Evolutionary conservation across 35 echinoderm and acorn worm genomes (phyloP).

Genomic region (Holothuria glaberrima): DNA sequence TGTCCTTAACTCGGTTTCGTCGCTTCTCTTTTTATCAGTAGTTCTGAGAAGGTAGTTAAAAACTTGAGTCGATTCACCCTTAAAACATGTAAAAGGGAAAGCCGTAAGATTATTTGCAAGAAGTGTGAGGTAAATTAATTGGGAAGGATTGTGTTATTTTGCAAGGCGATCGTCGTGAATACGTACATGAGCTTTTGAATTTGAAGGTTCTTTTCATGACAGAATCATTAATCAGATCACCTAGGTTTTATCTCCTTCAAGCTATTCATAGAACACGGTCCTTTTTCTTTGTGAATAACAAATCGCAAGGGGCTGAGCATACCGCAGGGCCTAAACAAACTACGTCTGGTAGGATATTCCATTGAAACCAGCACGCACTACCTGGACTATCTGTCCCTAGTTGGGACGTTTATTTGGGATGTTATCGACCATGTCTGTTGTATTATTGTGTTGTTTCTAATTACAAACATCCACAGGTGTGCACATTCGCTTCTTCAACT

Average conservation of each 20-base stretch:
- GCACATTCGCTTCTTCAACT: too few species aligned
- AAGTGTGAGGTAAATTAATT: slow-evolving; percentile 16
- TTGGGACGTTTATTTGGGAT: too few species aligned
- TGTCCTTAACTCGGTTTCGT: not conserved
- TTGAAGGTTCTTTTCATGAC: slow-evolving; percentile 1
- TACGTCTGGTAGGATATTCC: not conserved
- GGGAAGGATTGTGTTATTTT: not conserved
- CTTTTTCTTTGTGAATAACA: not conserved
- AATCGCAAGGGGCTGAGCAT: not conserved
- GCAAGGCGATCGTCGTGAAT: not conserved
- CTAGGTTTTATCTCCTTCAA: slow-evolving; percentile 10
- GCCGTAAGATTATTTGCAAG: not conserved
- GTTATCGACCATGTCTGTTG: too few species aligned
- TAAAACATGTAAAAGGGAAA: not conserved
- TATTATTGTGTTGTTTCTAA: too few species aligned
- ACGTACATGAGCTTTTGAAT: slow-evolving; percentile 22
- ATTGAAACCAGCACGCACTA: slow-evolving; percentile 8
- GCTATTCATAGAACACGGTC: slow-evolving; percentile 34
- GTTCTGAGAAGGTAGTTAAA: not conserved
- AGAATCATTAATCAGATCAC: slow-evolving; percentile 43
- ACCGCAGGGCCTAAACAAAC: slow-evolving; percentile 8
- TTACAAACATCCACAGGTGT: too few species aligned
- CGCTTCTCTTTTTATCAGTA: not conserved
- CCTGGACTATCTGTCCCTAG: not conserved
- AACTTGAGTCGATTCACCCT: not conserved